Conservation (phyloP, 2,797 vertebrate genomes). For the Prunella strophiata region DNA sequence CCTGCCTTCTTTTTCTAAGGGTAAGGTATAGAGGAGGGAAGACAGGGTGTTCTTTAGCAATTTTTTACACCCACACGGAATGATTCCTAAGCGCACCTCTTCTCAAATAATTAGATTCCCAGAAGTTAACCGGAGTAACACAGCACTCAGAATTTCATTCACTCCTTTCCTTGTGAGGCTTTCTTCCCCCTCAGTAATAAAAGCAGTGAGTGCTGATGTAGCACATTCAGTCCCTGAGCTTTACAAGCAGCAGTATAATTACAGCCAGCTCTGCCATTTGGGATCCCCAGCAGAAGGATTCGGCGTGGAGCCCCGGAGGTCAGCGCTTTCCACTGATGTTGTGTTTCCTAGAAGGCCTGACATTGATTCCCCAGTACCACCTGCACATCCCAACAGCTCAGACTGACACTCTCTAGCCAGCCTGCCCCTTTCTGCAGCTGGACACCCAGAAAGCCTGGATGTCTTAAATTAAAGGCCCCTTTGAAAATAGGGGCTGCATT, state of each 20-base stretch:
- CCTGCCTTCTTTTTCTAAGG: slow-evolving; percentile 37
- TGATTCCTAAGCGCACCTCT: not conserved
- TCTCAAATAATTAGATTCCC: slow-evolving; percentile 37
- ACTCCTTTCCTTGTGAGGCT: not conserved
- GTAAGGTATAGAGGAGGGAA: not conserved
- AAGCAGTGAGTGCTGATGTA: not conserved
- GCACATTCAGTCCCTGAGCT: slow-evolving; percentile 10
- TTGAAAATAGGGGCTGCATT: not conserved
- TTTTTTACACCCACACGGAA: not conserved
- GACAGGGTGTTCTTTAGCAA: not conserved
- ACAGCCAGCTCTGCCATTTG: not conserved
- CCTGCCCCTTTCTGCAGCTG: not conserved
- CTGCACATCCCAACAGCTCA: not conserved
- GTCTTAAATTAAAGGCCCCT: not conserved
- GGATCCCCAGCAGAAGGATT: not conserved
- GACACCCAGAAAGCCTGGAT: not conserved
- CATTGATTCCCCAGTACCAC: slow-evolving; percentile 6
- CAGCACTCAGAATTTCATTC: slow-evolving; percentile 42
- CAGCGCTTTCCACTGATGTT: not conserved
- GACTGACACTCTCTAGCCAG: fast-evolving
- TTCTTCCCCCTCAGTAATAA: not conserved
- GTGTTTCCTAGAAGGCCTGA: not conserved
- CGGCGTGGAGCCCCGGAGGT: not conserved
- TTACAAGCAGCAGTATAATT: slow-evolving; percentile 25
- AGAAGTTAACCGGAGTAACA: slow-evolving; percentile 20